These are phyloP conservation scores for Symphodus melops DNA, from an alignment of 2,113 vertebrate genomes.

Conservation along the genomic window DNA sequence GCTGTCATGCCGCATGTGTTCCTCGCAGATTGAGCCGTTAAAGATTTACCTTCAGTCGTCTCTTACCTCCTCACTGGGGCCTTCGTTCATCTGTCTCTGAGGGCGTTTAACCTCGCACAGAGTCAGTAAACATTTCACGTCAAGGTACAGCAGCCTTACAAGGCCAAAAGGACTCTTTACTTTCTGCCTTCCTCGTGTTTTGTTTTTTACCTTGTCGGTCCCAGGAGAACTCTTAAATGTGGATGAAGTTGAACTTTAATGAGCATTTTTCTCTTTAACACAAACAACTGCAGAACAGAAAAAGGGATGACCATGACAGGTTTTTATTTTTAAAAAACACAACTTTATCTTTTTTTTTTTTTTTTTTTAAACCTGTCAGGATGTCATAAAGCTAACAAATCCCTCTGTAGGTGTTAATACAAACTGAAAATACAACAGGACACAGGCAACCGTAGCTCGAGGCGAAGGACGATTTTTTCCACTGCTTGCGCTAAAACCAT, in stretches of 20 bases:
- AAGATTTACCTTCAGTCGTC: slow-evolving; percentile 84
- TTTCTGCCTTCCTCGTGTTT: slow-evolving; percentile 21
- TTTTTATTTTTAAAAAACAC: no score
- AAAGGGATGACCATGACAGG: no score
- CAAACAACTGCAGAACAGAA: no score
- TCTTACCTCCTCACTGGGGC: slow-evolving; percentile 67
- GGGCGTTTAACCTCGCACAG: slow-evolving; percentile 49
- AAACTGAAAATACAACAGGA: no score
- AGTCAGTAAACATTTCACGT: slow-evolving; percentile 57
- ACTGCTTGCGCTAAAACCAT: no score
- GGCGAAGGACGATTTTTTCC: no score
- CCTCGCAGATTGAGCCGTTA: slow-evolving; percentile 92
- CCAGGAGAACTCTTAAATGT: background rate
- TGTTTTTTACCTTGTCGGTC: background rate
- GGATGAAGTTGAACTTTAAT: background rate
- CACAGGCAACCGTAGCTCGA: no score
- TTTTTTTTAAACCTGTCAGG: no score
- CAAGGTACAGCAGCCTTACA: slow-evolving; percentile 51
- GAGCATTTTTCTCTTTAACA: no score
- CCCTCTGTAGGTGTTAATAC: no score
- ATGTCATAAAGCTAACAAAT: no score
- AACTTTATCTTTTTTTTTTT: no score
- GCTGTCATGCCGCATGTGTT: slow-evolving; percentile 95
- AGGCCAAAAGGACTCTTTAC: slow-evolving; percentile 46
- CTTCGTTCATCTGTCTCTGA: slow-evolving; percentile 69